Base-by-base conservation (phyloP, 64 coral and sea anemone genomes). In the Stichodactyla mertensii region DNA sequence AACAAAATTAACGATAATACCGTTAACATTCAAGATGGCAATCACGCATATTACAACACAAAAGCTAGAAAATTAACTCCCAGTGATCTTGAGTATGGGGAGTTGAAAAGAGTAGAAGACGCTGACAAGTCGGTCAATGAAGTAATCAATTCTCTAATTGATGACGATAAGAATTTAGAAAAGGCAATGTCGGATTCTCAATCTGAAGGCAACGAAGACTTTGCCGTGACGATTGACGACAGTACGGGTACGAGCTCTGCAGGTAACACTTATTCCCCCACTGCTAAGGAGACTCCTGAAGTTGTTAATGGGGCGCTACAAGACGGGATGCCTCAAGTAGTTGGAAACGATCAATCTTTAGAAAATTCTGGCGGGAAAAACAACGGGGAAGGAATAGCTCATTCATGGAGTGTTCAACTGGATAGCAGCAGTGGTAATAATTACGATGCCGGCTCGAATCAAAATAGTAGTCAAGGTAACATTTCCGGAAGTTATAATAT, bases 91-190 rank as follows among this genome's bases (percentile, higher is more conserved):
- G 64, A n/a, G 0, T 69, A 22, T 22, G 23, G 22, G 1, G 27
- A 85, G 22, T 85, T 85, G 7, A 85, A 85, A 51, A 36, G 27
- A 55, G n/a, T 85, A 64, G 55, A 55, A 55, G 57, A 85, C n/a
- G 24, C 56, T 85, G 83, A 85, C 27, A 24, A 36, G 60, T 52
- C 55, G 6, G 83, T 85, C 18, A 61, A 20, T 7, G 83, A 85
- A 20, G 31, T 60, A 12, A 64, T 85, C 54, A 61, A 62, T 24
- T 85, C 83, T 4, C 45, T 85, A 7, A 26, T 85, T 19, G 57
- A 31, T 64, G 78, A 52, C 15, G 78, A 81, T 9, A 81, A 81
- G 6, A 28, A n/a, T 20, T 54, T 81, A 7, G 53, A 81, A 54
- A 81, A 54, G 51, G 6, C 78, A 9, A 55, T 81, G 24, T 52